A percentile compares a stretch with the other conserved stretches of the same genome.
Evolutionary conservation across 2,113 vertebrate species (phyloP).

Genomic region (Cyprinodon tularosa): DNA sequence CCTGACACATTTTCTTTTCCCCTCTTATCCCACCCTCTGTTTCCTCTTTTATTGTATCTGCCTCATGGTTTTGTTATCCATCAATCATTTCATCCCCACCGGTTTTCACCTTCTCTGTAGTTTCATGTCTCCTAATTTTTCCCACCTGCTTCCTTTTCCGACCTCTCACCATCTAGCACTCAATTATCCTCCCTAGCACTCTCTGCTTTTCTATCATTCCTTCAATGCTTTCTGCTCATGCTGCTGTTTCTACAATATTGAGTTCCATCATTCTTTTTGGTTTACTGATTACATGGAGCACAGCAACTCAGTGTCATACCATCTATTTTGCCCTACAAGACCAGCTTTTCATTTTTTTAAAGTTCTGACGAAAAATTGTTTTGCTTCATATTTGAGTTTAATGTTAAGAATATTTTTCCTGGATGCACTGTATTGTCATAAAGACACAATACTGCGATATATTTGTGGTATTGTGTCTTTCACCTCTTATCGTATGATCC

Average conservation of each 20-base stretch:
- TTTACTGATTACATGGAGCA: slow-evolving; percentile 43
- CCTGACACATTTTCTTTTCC: slow-evolving; percentile 8
- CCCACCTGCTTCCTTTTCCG: slow-evolving; percentile 11
- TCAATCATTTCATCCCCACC: slow-evolving; percentile 36
- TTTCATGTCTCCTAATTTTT: slow-evolving; percentile 21
- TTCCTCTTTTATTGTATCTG: slow-evolving; percentile 10
- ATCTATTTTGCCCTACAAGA: background rate
- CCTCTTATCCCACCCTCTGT: background rate
- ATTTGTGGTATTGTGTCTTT: too few relatives aligned
- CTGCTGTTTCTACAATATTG: slow-evolving; percentile 18
- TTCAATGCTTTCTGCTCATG: background rate
- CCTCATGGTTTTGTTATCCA: slow-evolving; percentile 13
- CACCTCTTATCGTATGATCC: too few relatives aligned
- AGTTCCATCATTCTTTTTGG: slow-evolving; percentile 26
- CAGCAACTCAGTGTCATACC: slow-evolving; percentile 5
- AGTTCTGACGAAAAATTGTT: background rate
- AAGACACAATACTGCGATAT: too few relatives aligned
- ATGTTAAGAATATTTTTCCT: too few relatives aligned
- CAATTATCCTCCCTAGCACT: background rate
- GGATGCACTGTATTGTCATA: too few relatives aligned
- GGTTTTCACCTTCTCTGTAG: slow-evolving; percentile 21
- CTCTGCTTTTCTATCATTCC: slow-evolving; percentile 2
- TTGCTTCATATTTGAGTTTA: background rate
- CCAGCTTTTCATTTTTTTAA: background rate
- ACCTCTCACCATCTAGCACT: background rate